These are phyloP conservation scores for Gisinianus flammeolus DNA, from an alignment of 2,888 invertebrate species.

Conservation along the genomic window DNA sequence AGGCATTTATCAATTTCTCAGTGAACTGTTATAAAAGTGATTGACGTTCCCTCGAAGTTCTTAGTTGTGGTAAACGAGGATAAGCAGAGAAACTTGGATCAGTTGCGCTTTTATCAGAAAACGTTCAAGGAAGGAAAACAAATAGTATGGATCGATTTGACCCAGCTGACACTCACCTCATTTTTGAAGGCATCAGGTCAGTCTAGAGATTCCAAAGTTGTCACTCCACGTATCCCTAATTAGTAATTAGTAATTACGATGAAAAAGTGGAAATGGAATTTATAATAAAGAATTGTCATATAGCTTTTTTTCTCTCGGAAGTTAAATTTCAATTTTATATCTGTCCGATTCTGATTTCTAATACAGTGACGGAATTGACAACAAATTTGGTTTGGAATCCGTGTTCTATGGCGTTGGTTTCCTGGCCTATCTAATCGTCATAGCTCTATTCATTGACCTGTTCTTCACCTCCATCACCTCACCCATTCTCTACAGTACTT, in stretches of 20 bases:
- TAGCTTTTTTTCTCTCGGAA: constrained; percentile 28
- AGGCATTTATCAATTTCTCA: too few relatives aligned
- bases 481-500: constrained; percentile 57
- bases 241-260: background rate
- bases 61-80: too few relatives aligned
- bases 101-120: too few relatives aligned
- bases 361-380: constrained; percentile 58
- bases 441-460: constrained; percentile 55
- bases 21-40: too few relatives aligned
- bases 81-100: too few relatives aligned
- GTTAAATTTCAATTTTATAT: background rate
- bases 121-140: too few relatives aligned
- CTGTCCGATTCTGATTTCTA: background rate
- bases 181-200: constrained; percentile 58
- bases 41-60: too few relatives aligned
- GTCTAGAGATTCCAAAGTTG: background rate
- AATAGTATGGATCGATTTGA: constrained; percentile 56
- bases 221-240: background rate
- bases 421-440: constrained; percentile 51
- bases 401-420: constrained; percentile 58
- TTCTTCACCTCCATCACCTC: constrained; percentile 58
- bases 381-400: constrained; percentile 58
- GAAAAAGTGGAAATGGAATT: background rate
- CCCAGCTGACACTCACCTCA: constrained; percentile 51
- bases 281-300: background rate